Evolutionary conservation across 2,113 vertebrate genomes (phyloP).

Genomic region (Syngnathus scovelli): DNA sequence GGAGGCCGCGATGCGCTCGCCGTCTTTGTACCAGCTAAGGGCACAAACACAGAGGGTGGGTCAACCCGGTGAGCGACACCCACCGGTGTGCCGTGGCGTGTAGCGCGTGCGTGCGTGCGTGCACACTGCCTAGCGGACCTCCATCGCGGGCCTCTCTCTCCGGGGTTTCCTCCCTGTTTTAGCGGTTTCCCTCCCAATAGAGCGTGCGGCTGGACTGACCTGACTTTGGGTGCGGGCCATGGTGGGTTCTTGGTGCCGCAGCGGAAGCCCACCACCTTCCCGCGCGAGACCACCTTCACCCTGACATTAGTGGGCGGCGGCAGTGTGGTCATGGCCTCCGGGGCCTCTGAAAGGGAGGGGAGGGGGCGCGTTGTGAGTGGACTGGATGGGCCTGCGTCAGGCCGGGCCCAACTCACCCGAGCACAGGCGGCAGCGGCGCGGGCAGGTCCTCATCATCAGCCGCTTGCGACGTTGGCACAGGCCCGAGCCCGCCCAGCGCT

Average conservation of each 20-base stretch:
- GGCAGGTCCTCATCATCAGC: constrained; percentile 77
- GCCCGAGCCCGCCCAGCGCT: constrained; percentile 70
- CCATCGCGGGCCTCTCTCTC: no score
- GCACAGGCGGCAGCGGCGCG: constrained; percentile 72
- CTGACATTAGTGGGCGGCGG: constrained; percentile 63
- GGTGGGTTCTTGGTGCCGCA: constrained; percentile 66
- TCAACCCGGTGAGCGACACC: no score
- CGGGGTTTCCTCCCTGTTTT: no score
- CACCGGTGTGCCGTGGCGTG: no score
- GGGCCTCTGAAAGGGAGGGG: constrained; percentile 53
- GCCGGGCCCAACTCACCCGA: constrained; percentile 50
- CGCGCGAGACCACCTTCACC: constrained; percentile 71
- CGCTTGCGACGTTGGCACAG: constrained; percentile 68
- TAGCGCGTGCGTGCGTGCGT: no score
- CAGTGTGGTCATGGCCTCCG: constrained; percentile 52
- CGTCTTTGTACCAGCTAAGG: constrained; percentile 79
- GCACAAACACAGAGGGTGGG: background rate
- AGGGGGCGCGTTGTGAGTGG: constrained; percentile 36
- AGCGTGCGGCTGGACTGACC: constrained; percentile 47
- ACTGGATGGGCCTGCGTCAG: constrained; percentile 36
- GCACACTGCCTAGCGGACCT: no score
- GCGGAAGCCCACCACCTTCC: constrained; percentile 75
- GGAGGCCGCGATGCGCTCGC: constrained; percentile 68
- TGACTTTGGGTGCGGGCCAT: constrained; percentile 61
- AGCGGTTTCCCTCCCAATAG: no score